phyloP scores from a whole-genome alignment of 2,113 vertebrate species.

The Osmerus eperlanus region DNA sequence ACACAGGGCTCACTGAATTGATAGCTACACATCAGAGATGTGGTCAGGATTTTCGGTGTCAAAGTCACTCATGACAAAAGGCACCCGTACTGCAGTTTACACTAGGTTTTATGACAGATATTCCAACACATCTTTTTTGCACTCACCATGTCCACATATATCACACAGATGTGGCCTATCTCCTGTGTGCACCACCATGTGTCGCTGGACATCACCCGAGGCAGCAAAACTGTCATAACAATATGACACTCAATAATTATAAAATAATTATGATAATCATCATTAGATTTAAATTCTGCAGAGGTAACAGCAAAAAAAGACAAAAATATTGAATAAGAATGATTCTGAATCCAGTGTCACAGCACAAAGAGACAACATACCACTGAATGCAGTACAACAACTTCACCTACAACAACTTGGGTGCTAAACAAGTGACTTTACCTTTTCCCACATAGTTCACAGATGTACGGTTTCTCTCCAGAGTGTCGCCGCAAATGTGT shows the following conservation, averaged over 20 bases:
- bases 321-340: too few species aligned
- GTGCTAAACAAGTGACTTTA: slow-evolving; percentile 39
- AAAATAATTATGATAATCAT: too few species aligned
- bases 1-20: too few species aligned
- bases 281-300: too few species aligned
- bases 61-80: neutral
- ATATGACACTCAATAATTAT: neutral
- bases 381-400: neutral
- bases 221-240: slow-evolving; percentile 84
- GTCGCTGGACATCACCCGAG: slow-evolving; percentile 93
- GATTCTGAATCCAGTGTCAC: neutral
- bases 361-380: neutral
- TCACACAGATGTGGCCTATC: slow-evolving; percentile 95
- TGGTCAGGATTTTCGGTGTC: too few species aligned
- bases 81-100: neutral
- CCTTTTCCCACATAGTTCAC: slow-evolving; percentile 98
- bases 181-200: slow-evolving; percentile 94
- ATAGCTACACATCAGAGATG: too few species aligned
- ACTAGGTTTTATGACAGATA: too few species aligned
- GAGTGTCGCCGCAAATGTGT: slow-evolving; percentile 94
- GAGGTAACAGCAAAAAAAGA: too few species aligned
- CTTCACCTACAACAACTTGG: neutral
- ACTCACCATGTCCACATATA: slow-evolving; percentile 89
- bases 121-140: too few species aligned
- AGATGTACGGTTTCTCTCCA: slow-evolving; percentile 97